Evolutionary conservation across 2,113 vertebrate species (phyloP).

Genomic region (Ia io): DNA sequence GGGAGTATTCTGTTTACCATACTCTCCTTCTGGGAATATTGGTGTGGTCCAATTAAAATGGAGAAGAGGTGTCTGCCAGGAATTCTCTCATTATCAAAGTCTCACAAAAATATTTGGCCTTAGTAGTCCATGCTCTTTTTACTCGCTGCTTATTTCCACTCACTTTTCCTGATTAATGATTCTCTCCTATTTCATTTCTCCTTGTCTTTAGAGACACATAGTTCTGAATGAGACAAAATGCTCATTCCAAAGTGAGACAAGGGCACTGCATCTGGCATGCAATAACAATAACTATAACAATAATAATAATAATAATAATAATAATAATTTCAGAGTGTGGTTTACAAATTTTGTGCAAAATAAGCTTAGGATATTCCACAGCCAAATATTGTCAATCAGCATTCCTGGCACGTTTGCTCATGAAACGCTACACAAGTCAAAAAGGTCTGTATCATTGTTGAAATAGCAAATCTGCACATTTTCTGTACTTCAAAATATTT

Average conservation of each 20-base stretch:
- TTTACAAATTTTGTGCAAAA: conserved; percentile 69
- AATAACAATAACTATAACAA: not conserved
- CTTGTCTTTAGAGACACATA: not conserved
- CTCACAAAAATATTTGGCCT: not conserved
- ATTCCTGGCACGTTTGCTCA: conserved; percentile 61
- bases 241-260: conserved; percentile 3
- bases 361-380: conserved; percentile 49
- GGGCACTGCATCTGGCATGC: not conserved
- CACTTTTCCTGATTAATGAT: not conserved
- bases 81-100: not conserved
- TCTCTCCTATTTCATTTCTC: not conserved
- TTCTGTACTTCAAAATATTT: conserved; percentile 65
- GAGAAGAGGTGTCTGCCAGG: not conserved
- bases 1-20: not conserved
- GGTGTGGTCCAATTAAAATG: too few relatives aligned
- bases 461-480: conserved; percentile 72
- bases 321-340: not conserved
- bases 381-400: conserved; percentile 65
- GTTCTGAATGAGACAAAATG: not conserved
- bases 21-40: not conserved
- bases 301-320: not conserved
- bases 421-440: conserved; percentile 65
- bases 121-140: not conserved
- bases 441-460: conserved; percentile 51
- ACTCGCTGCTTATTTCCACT: not conserved